These are phyloP conservation scores for Steatocranus sp. DNA, from an alignment of 2,797 vertebrate species.

Conservation along the genomic window DNA sequence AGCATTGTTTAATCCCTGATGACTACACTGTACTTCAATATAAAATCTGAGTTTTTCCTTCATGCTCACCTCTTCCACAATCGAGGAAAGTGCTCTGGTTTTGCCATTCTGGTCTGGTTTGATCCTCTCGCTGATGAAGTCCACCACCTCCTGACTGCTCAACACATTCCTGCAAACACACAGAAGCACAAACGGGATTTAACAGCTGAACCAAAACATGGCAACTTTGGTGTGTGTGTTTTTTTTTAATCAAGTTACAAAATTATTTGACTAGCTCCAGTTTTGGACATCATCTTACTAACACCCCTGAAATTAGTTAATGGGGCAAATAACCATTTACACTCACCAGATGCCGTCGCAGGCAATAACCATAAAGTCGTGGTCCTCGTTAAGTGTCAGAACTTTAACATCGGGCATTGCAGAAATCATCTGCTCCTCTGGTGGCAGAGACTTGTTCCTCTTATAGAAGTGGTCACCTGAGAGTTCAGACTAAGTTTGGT, in stretches of 20 bases:
- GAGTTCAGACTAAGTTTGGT: neutral
- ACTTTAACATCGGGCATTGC: slow-evolving; percentile 94
- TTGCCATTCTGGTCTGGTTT: slow-evolving; percentile 82
- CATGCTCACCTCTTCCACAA: slow-evolving; percentile 89
- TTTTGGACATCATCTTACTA: neutral
- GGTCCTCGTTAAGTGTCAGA: slow-evolving; percentile 89
- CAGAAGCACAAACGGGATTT: neutral
- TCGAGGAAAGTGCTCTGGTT: slow-evolving; percentile 82
- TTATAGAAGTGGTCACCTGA: slow-evolving; percentile 98
- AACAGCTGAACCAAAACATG: neutral
- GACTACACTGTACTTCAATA: neutral
- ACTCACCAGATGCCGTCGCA: slow-evolving; percentile 98
- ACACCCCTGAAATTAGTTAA: neutral
- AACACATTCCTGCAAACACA: slow-evolving; percentile 88
- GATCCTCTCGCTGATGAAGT: slow-evolving; percentile 92
- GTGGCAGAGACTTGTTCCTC: slow-evolving; percentile 90
- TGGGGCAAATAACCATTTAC: neutral
- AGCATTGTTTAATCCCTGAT: neutral
- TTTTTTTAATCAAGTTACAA: neutral
- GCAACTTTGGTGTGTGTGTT: neutral
- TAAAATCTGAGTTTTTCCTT: neutral
- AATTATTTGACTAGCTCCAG: neutral
- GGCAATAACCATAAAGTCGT: slow-evolving; percentile 98
- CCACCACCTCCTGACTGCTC: slow-evolving; percentile 98
- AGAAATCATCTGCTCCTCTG: slow-evolving; percentile 99